Conservation (phyloP, 2,888 invertebrate species). For the Blera fallax region DNA sequence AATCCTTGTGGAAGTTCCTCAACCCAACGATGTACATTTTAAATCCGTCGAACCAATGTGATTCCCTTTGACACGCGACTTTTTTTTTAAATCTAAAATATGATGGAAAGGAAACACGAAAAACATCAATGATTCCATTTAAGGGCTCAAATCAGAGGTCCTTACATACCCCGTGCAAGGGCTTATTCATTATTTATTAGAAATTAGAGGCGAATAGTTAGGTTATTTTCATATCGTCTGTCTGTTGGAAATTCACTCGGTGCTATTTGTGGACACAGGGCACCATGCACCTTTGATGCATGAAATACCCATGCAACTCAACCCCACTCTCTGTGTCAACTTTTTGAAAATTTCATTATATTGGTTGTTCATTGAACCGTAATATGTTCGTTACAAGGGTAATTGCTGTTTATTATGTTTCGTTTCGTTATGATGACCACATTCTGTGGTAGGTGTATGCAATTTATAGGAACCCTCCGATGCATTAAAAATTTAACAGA, state of each 20-base stretch:
- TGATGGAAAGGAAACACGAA: background rate
- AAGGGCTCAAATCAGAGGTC: constrained; percentile 10
- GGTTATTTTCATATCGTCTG: background rate
- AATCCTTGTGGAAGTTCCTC: constrained; percentile 14
- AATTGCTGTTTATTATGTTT: constrained; percentile 5
- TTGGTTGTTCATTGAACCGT: background rate
- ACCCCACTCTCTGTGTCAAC: constrained; percentile 3
- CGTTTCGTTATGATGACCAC: too few species aligned
- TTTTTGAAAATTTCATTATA: background rate
- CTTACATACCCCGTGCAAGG: background rate
- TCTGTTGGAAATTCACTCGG: background rate
- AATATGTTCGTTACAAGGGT: background rate
- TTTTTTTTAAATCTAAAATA: constrained; percentile 8
- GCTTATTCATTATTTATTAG: constrained; percentile 27
- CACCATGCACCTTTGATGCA: background rate
- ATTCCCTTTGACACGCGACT: constrained; percentile 46
- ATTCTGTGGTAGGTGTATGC: background rate
- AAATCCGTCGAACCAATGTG: constrained; percentile 32
- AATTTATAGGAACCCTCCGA: background rate
- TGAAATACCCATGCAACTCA: background rate
- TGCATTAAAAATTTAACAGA: background rate
- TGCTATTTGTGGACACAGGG: too few species aligned
- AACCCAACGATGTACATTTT: constrained; percentile 4
- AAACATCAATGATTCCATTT: constrained; percentile 26
- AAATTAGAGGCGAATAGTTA: constrained; percentile 11